phyloP scores from a whole-genome alignment of 2,888 invertebrate species.

The Lomographa bimaculata region DNA sequence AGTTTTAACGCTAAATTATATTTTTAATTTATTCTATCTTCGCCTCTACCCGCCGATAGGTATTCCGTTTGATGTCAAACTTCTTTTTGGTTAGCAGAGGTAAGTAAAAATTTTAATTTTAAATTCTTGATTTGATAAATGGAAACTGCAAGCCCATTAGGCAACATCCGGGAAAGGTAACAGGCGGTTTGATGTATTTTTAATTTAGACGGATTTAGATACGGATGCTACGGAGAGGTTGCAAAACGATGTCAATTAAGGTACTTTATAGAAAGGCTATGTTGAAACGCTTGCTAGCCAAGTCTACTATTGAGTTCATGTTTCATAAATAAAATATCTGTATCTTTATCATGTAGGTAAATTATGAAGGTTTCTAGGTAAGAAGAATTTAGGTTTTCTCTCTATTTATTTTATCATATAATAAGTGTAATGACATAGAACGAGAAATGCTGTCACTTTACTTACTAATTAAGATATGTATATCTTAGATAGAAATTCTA shows the following conservation, averaged over 20 bases:
- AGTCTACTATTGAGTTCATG: too few species aligned
- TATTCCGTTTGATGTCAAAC: slow-evolving; percentile 26
- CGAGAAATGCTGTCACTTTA: too few species aligned
- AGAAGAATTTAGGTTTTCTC: too few species aligned
- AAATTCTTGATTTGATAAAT: slow-evolving; percentile 21
- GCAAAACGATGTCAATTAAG: slow-evolving; percentile 7
- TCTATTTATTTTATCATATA: too few species aligned
- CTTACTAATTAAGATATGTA: too few species aligned
- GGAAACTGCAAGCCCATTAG: slow-evolving; percentile 17
- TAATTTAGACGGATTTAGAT: slow-evolving; percentile 12
- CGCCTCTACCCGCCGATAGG: slow-evolving; percentile 6
- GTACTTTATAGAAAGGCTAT: too few species aligned
- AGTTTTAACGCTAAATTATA: slow-evolving; percentile 10
- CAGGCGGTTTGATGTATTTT: slow-evolving; percentile 15
- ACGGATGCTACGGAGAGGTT: slow-evolving; percentile 5
- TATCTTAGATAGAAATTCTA: too few species aligned
- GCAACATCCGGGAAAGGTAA: slow-evolving; percentile 6
- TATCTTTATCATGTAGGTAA: too few species aligned
- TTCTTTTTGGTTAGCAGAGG: slow-evolving; percentile 16
- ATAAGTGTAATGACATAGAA: too few species aligned
- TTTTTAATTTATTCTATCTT: slow-evolving; percentile 20
- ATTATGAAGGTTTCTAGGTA: too few species aligned
- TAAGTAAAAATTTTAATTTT: slow-evolving; percentile 23
- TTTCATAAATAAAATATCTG: too few species aligned
- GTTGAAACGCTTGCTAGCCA: too few species aligned